Evolutionary conservation across 2,888 invertebrate genomes (phyloP).

Genomic region (Phania funesta): DNA sequence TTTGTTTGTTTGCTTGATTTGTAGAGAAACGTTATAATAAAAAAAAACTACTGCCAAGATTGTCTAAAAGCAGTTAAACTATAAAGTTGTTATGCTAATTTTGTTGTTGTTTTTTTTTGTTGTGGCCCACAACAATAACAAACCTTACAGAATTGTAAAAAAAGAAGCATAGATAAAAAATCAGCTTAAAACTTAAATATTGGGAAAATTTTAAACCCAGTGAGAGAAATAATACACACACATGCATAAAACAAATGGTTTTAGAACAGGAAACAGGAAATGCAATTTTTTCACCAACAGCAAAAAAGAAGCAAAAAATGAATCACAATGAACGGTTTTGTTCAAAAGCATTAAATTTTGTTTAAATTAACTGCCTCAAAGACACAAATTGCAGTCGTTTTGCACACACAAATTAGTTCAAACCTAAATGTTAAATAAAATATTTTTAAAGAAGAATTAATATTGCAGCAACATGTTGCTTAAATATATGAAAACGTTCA

Average conservation of each 20-base stretch:
- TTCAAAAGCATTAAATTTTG: constrained; percentile 31
- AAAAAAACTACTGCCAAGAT: constrained; percentile 58
- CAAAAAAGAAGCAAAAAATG: constrained; percentile 6
- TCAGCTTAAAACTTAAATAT: constrained; percentile 54
- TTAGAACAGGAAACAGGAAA: constrained; percentile 68
- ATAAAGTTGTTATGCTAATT: constrained; percentile 80
- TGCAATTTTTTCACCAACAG: constrained; percentile 45
- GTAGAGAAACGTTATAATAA: constrained; percentile 52
- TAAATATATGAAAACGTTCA: background rate
- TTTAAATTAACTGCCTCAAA: constrained; percentile 26
- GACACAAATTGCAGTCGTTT: background rate
- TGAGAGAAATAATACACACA: constrained; percentile 38
- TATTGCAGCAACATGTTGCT: constrained; percentile 9
- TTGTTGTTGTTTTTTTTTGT: constrained; percentile 62
- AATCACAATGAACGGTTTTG: constrained; percentile 32
- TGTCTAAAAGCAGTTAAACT: constrained; percentile 77
- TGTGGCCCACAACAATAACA: constrained; percentile 33
- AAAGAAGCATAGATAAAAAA: constrained; percentile 54
- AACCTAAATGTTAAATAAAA: background rate
- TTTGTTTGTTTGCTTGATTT: constrained; percentile 52
- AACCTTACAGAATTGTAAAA: constrained; percentile 46
- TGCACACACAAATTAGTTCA: background rate
- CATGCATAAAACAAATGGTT: constrained; percentile 53
- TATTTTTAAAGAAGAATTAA: background rate
- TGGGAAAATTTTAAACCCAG: constrained; percentile 50